These are phyloP conservation scores for Eulemur rubriventer DNA, from an alignment of 2,797 vertebrate species.

Conservation along the genomic window DNA sequence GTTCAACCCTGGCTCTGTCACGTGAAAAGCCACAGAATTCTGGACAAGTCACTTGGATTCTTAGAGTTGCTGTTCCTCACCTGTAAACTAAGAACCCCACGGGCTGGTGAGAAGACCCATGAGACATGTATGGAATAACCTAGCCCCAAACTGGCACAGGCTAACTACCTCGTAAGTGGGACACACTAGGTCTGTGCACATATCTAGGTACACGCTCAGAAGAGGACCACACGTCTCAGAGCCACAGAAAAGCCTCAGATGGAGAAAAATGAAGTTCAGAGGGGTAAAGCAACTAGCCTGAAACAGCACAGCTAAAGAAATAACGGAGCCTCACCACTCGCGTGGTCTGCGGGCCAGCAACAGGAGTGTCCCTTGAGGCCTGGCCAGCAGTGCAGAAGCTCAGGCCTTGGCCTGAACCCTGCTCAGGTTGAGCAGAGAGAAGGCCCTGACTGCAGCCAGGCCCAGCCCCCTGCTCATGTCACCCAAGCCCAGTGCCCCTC, in stretches of 20 bases:
- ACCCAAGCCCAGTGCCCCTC: not conserved
- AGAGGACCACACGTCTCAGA: not conserved
- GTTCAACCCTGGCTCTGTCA: not conserved
- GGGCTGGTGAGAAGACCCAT: not conserved
- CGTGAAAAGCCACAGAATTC: rapidly evolving
- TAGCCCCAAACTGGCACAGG: not conserved
- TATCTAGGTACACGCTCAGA: rapidly evolving
- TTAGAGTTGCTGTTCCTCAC: not conserved
- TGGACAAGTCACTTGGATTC: not conserved
- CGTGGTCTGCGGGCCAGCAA: not conserved
- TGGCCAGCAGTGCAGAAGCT: not conserved
- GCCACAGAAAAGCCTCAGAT: not conserved
- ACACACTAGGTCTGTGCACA: rapidly evolving
- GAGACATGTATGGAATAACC: rapidly evolving
- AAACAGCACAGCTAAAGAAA: not conserved
- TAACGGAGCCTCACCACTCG: rapidly evolving
- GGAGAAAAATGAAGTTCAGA: not conserved
- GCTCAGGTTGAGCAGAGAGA: not conserved
- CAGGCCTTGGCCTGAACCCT: not conserved
- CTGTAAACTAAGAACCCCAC: not conserved
- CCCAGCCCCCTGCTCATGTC: not conserved
- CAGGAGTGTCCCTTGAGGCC: not conserved
- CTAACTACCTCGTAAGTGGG: rapidly evolving
- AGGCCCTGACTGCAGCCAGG: not conserved
- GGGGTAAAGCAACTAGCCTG: not conserved